Evolutionary conservation across 1,140 invertebrate genomes (phyloP).

Genomic region (Paramacrobiotus metropolitanus): DNA sequence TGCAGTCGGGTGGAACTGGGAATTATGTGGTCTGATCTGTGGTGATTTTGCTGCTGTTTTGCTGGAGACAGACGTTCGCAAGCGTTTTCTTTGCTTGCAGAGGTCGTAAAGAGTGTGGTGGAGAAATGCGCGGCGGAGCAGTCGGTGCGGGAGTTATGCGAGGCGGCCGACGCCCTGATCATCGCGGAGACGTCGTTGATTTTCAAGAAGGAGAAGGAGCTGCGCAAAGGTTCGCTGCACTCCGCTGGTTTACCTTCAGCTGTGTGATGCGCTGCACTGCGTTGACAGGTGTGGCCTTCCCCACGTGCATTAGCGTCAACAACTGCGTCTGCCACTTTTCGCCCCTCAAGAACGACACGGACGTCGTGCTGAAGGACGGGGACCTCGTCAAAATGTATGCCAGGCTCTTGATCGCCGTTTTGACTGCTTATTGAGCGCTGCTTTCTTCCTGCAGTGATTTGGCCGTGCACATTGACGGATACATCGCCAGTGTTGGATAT

Average conservation of each 20-base stretch:
- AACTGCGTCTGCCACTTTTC: conserved; percentile 98
- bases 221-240: conserved; percentile 54
- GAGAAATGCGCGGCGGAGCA: conserved; percentile 61
- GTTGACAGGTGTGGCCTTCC: conserved; percentile 63
- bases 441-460: conserved; percentile 47
- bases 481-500: conserved; percentile 90
- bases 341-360: conserved; percentile 70
- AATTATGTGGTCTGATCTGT: no score
- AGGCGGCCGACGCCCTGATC: conserved; percentile 64
- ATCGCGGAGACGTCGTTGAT: conserved; percentile 78
- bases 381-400: conserved; percentile 94
- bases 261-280: not conserved
- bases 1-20: no score
- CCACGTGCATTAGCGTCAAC: conserved; percentile 92
- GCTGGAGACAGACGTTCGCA: no score
- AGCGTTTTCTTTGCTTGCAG: conserved; percentile 39
- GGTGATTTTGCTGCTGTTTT: no score
- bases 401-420: not conserved
- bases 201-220: conserved; percentile 93
- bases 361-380: conserved; percentile 62
- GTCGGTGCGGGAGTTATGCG: conserved; percentile 71
- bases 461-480: conserved; percentile 94
- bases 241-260: conserved; percentile 7
- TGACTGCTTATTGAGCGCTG: conserved; percentile 7
- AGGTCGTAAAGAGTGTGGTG: conserved; percentile 62